Evolutionary conservation across 2,797 vertebrate species (phyloP), one percentile per base, ranked within the genome.

Genomic region (Parauchenoglanis punctatus): DNA sequence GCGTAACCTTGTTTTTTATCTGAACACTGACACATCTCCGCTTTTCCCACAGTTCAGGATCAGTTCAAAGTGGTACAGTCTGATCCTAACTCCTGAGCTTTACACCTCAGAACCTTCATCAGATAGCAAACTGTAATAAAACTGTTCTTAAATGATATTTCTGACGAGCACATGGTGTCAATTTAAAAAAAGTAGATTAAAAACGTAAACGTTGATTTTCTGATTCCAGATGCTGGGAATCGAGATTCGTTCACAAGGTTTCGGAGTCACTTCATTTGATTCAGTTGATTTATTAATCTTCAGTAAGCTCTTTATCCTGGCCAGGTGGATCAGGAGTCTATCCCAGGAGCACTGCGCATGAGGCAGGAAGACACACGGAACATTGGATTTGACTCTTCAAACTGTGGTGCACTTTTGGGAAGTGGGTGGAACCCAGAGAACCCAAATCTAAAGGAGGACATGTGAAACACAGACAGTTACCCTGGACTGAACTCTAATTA

Each of bases 1-100:
- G 65, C 46, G 76, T 83, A 83, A 89, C 89, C 89, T 88, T 2
- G 40, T 58, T 88, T 87, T 90, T 85, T 76, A 89, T 76, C 28
- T 86, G 56, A 84, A 58, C 77, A 83, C 72, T 75, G 82, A 75
- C 84, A 18, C n/a, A 10, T 56, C 6, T 77, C 75, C 8, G 7
- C n/a, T 77, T 77, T 18, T 77, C 46, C 49, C 75, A 77, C n/a
- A 58, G 15, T 78, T 78, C 76, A 56, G 52, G n/a, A 78, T 20
- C 52, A 78, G 76, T 31, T 58, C 28, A 20, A 0, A 20, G 75
- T 3, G 20, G 10, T 12, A 13, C 44, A 13, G 73, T 52, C 46
- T 25, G 12, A n/a, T 49, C 46, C 73, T 13, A 76, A 76, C 6
- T 20, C n/a, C 44, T 5, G 23, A 54, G 73, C 28, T 52, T 76